These are phyloP conservation scores for Polydrusus cervinus DNA, from an alignment of 2,888 invertebrate species.

Conservation along the genomic window DNA sequence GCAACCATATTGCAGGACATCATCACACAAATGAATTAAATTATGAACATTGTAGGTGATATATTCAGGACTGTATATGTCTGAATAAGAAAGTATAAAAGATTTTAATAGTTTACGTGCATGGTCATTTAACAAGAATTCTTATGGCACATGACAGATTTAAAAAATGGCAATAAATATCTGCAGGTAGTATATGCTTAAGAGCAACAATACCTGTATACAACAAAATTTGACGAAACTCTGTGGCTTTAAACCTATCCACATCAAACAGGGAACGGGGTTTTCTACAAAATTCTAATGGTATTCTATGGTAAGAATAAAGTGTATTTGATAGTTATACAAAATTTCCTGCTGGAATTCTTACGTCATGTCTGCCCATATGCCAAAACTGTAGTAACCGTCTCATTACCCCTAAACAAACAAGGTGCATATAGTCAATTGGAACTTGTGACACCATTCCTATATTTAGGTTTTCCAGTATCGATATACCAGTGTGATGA, in stretches of 20 bases:
- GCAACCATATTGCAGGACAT: slow-evolving; percentile 55
- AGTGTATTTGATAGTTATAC: neutral
- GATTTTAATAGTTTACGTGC: slow-evolving; percentile 53
- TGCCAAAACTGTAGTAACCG: neutral
- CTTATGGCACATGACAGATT: slow-evolving; percentile 53
- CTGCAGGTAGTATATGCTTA: slow-evolving; percentile 52
- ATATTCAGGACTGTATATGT: slow-evolving; percentile 57
- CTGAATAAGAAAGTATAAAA: slow-evolving; percentile 53
- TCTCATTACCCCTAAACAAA: slow-evolving; percentile 5
- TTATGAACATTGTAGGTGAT: slow-evolving; percentile 58
- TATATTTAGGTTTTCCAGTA: neutral
- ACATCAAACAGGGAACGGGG: neutral
- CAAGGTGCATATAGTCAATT: slow-evolving; percentile 1
- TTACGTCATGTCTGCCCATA: neutral
- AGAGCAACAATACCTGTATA: slow-evolving; percentile 58
- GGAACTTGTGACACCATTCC: neutral
- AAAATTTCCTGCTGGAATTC: neutral
- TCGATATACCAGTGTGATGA: neutral
- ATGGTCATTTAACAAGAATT: slow-evolving; percentile 53
- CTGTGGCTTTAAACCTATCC: slow-evolving; percentile 32
- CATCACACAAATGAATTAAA: slow-evolving; percentile 56
- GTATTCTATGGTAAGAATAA: neutral
- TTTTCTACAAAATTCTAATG: slow-evolving; percentile 1
- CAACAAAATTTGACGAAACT: slow-evolving; percentile 36
- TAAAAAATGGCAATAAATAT: slow-evolving; percentile 56